Base-by-base conservation (phyloP, 2,888 invertebrate genomes). In the Teleiodes luculella region DNA sequence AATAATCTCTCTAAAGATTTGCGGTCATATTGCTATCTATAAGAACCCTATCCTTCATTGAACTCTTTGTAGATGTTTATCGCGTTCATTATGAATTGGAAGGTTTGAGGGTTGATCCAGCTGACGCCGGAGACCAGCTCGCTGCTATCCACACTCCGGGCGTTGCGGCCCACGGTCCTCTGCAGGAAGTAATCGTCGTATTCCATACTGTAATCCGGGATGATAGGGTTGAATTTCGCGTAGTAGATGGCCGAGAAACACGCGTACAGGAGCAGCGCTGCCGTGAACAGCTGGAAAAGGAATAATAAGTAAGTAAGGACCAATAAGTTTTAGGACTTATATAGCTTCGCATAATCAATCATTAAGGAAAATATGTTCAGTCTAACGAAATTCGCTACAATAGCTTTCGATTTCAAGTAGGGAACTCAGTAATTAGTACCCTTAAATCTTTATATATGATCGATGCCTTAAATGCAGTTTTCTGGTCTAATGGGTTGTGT, bases 201-300 rank as follows among this genome's bases (percentile, higher is more conserved):
- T 67, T 93, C 92, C 74, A 92, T 90, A 67, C 94, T 93, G 76
- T 94, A 94, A 78, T 95, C 95, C 53, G 94, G 93, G n/a, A 94
- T 90, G 57, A 95, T 91, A 47, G 95, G 95, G 82, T 96, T 96
- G 76, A 96, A 95, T 81, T 96, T 96, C 52, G 96, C 95, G 83
- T 95, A 96, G 83, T 96, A 96, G 71, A 96, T 94, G 54, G 96
- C 96, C 1, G 96, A 96, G 67, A 96, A 92, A 53, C 95, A 95
- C 54, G 96, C 96, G 87, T 96, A 96, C 64, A 96, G 93, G 30
- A 96, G 91, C 39, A 96, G 86, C 4, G 93, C 91, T 0, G 96
- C 95, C 6, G 96, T 96, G 72, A 94, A 94, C 46, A 96, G 90
- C 96, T 96, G 89, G 91, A 13, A 43, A 13, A 28, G 24, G 13